Base-by-base conservation (phyloP, 2,888 invertebrate species). In the Biston stratarius region DNA sequence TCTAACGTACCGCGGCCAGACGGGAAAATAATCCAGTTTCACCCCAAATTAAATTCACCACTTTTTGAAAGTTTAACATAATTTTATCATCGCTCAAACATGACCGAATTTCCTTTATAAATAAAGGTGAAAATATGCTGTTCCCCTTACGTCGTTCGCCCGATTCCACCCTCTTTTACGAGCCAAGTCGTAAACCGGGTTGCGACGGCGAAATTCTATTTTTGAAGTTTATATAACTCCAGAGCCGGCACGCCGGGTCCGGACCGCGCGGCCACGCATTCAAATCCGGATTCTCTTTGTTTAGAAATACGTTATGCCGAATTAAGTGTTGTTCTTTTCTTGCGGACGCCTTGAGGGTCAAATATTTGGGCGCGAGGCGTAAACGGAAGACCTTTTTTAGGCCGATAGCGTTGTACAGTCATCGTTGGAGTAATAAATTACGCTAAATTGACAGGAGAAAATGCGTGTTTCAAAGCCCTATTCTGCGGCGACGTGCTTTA, bases 181-280 rank as follows among this genome's bases (percentile, higher is more conserved):
- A 87, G 83, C 79, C 73, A 77, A 82, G 82, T 85, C 88, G 83
- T 88, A 88, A 89, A 89, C 74, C 80, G 77, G 80, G 86, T 79
- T 80, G 85, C 83, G 85, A 84, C 83, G 84, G 76, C 83, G 81
- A 83, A 85, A 83, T 86, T 88, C 88, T 89, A 88, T 89, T 89
- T 89, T 86, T 85, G 87, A 87, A 87, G 82, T 87, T 89, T 88
- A 88, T 85, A 85, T 88, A 88, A 86, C 86, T 82, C 77, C 70
- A 73, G 76, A 14, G 45, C 45, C 45, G 75, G 14, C 33, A 5
- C 11, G n/a, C 40, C 45, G 52, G 52, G 45, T 45, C 74, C 76
- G 77, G 77, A n/a, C 64, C 56, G 75, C 75, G 79, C 78, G 76
- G 76, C 75, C 76, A 81, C 81, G 79, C 83, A 83, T 85, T 86